Base-by-base conservation (phyloP, 2,888 invertebrate species). In the Seladonia tumulorum region DNA sequence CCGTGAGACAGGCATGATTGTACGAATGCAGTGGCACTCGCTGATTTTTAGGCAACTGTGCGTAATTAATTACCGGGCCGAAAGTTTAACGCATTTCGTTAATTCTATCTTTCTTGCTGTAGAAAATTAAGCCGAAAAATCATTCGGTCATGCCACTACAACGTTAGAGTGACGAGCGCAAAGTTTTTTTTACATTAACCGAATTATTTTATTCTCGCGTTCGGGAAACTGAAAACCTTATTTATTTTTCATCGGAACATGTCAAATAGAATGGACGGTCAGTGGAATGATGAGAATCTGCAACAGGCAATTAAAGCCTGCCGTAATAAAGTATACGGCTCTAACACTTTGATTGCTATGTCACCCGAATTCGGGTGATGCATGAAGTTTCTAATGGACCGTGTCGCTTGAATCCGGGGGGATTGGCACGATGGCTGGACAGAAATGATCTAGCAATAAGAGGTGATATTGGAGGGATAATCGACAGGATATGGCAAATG, bases 351-450 rank as follows among this genome's bases (percentile, higher is more conserved):
- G 57, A 57, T 57, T 57, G 12, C n/a, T n/a, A n/a, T 12, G n/a
- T 57, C 57, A n/a, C n/a, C n/a, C 57, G n/a, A 57, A n/a, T 57
- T 57, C n/a, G n/a, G 57, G 57, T 57, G 57, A 57, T 57, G 57
- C 57, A 57, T 57, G 57, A 57, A 57, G 10, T 57, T 57, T n/a
- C 57, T 57, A 57, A 57, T 57, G 10, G n/a, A n/a, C 57, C 57
- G n/a, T 57, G 57, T 57, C 57, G n/a, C 57, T 57, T 10, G n/a
- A 57, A 57, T 57, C n/a, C 57, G n/a, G 10, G 57, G 57, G n/a
- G 12, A 57, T n/a, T n/a, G 57, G 12, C 57, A 57, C 10, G 57
- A 57, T 57, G 57, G 57, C n/a, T 57, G n/a, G n/a, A 57, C 57
- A 57, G 57, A 57, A 8, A 57, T n/a, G 57, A 57, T 57, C n/a